phyloP scores from a whole-genome alignment of 2,888 invertebrate species.

The Anaspis maculata region DNA sequence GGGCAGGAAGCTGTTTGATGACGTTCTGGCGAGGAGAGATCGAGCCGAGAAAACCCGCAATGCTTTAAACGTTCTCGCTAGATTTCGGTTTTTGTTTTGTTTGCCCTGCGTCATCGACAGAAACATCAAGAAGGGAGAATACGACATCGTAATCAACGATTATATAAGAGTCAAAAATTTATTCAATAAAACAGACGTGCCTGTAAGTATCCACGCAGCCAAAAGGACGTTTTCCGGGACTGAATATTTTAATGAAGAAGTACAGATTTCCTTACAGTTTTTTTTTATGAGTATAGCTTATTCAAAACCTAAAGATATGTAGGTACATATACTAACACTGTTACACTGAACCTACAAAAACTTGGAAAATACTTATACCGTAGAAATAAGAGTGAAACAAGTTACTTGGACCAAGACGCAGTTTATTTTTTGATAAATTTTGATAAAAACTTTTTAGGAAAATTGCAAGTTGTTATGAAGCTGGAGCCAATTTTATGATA shows the following conservation, averaged over 20 bases:
- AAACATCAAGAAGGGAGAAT: slow-evolving; percentile 90
- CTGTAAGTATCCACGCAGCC: slow-evolving; percentile 50
- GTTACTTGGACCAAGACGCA: too few relatives aligned
- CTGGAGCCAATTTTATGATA: too few relatives aligned
- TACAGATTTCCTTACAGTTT: too few relatives aligned
- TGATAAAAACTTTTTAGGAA: too few relatives aligned
- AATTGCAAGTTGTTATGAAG: too few relatives aligned
- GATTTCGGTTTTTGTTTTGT: slow-evolving; percentile 94
- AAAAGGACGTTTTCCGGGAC: background rate
- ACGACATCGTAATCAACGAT: slow-evolving; percentile 95
- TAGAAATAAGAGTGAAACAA: too few relatives aligned
- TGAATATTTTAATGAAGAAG: background rate
- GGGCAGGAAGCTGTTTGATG: slow-evolving; percentile 87
- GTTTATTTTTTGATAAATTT: too few relatives aligned
- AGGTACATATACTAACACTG: too few relatives aligned
- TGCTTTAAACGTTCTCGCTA: slow-evolving; percentile 82
- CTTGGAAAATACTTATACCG: too few relatives aligned
- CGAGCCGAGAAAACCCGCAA: slow-evolving; percentile 93
- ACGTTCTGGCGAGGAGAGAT: slow-evolving; percentile 85
- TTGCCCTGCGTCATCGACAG: slow-evolving; percentile 89
- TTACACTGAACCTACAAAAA: too few relatives aligned
- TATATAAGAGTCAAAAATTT: slow-evolving; percentile 92
- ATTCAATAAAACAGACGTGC: slow-evolving; percentile 88
- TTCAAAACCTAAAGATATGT: too few relatives aligned
- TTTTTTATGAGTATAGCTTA: too few relatives aligned